phyloP scores from a whole-genome alignment of 2,113 vertebrate genomes.

The Amblyopsis rosae region DNA sequence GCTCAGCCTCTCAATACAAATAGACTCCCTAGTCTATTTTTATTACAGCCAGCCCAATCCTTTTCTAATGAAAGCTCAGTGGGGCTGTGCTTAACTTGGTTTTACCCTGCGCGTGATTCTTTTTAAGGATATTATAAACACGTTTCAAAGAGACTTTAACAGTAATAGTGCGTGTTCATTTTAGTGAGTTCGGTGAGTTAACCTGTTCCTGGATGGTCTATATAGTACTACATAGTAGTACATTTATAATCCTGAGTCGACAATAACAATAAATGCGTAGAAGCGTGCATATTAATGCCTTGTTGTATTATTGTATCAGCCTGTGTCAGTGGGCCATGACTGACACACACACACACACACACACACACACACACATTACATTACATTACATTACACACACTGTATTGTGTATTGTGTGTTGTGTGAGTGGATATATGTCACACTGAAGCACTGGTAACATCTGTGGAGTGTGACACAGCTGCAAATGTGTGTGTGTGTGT shows the following conservation, averaged over 20 bases:
- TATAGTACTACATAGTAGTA: no score
- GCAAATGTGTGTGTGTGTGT: conserved; percentile 19
- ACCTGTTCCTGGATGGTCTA: no score
- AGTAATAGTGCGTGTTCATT: no score
- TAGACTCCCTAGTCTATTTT: conserved; percentile 20
- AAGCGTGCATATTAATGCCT: background rate
- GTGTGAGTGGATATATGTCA: conserved; percentile 21
- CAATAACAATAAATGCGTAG: conserved; percentile 23
- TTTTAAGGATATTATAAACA: conserved; percentile 1
- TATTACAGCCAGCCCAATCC: conserved; percentile 31
- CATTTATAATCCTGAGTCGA: background rate
- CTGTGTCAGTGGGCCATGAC: background rate
- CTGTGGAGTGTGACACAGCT: conserved; percentile 18
- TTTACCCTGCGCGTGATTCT: background rate
- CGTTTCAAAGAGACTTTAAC: background rate
- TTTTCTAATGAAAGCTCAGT: conserved; percentile 6
- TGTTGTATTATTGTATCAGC: conserved; percentile 18
- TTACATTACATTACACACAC: background rate
- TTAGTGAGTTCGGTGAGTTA: no score
- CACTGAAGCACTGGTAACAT: conserved; percentile 19
- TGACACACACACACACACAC: conserved; percentile 1
- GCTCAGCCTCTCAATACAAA: conserved; percentile 40
- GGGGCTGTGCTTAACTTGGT: background rate
- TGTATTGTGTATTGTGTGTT: background rate
- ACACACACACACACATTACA: background rate